phyloP scores from a whole-genome alignment of 2,113 vertebrate genomes.

The Dolichotis patagonum region DNA sequence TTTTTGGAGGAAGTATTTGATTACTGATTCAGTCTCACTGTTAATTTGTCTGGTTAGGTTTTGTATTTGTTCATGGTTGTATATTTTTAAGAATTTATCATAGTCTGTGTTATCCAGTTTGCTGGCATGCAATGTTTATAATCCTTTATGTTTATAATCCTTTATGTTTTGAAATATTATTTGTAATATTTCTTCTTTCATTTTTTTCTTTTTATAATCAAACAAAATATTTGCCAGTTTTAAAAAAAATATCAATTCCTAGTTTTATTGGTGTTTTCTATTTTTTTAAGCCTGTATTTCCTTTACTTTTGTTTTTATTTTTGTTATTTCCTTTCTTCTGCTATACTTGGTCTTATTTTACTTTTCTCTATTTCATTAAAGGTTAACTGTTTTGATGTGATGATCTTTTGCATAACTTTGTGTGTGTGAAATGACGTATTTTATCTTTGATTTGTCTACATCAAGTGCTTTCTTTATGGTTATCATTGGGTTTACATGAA shows the following conservation, averaged over 20 bases:
- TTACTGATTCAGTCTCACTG: too few species aligned
- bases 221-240: background rate
- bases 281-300: background rate
- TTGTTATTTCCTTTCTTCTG: background rate
- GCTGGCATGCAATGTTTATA: background rate
- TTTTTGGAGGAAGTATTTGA: too few species aligned
- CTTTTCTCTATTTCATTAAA: background rate
- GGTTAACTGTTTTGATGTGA: background rate
- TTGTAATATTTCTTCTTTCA: background rate
- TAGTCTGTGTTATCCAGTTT: background rate
- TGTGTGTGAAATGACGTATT: background rate
- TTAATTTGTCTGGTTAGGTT: too few species aligned
- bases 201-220: background rate
- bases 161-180: background rate
- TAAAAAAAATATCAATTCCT: background rate
- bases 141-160: background rate
- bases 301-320: background rate
- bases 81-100: too few species aligned
- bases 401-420: background rate
- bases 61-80: too few species aligned
- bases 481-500: background rate
- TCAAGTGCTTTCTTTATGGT: background rate
- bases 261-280: background rate
- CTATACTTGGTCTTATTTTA: background rate
- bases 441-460: background rate